Percentiles rank a stretch among this genome's conserved stretches.
Conservation (phyloP, 1,140 invertebrate species). For the Paracyclopina nana region DNA sequence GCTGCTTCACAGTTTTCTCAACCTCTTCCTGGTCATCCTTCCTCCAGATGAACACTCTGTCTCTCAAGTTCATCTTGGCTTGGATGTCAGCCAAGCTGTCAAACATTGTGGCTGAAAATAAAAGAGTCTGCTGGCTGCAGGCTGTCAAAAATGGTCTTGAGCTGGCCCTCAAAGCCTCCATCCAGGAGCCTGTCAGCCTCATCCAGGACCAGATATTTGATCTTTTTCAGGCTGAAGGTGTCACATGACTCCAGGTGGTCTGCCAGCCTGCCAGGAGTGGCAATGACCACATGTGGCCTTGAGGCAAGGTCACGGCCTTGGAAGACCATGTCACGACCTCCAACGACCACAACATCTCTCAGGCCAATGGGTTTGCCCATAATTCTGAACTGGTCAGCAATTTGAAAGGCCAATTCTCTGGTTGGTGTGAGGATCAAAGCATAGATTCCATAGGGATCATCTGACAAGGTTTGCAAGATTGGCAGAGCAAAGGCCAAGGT, state of each 20-base stretch:
- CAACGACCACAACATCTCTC: constrained; percentile 60
- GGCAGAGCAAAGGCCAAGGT: constrained; percentile 90
- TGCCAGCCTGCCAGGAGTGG: constrained; percentile 66
- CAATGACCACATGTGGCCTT: constrained; percentile 78
- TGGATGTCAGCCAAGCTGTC: constrained; percentile 28
- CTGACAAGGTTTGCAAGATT: constrained; percentile 69
- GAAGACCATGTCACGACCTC: constrained; percentile 75
- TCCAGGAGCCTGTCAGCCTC: constrained; percentile 75
- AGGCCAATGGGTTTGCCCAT: constrained; percentile 64
- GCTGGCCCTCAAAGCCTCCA: constrained; percentile 29
- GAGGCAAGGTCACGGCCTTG: constrained; percentile 63
- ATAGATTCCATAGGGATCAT: constrained; percentile 85
- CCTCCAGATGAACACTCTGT: constrained; percentile 28
- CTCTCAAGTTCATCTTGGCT: constrained; percentile 12
- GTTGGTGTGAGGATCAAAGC: constrained; percentile 88
- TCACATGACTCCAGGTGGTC: constrained; percentile 68
- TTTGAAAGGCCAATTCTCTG: constrained; percentile 77
- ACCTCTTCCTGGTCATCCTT: constrained; percentile 42
- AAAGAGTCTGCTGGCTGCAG: constrained; percentile 61
- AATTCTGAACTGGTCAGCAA: constrained; percentile 76
- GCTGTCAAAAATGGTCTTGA: constrained; percentile 56
- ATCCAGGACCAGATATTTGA: constrained; percentile 72
- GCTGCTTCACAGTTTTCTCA: constrained; percentile 62
- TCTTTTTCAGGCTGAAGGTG: constrained; percentile 54
- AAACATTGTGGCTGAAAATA: constrained; percentile 93